phyloP scores from a whole-genome alignment of 2,113 vertebrate genomes.

The Agelaius tricolor region DNA sequence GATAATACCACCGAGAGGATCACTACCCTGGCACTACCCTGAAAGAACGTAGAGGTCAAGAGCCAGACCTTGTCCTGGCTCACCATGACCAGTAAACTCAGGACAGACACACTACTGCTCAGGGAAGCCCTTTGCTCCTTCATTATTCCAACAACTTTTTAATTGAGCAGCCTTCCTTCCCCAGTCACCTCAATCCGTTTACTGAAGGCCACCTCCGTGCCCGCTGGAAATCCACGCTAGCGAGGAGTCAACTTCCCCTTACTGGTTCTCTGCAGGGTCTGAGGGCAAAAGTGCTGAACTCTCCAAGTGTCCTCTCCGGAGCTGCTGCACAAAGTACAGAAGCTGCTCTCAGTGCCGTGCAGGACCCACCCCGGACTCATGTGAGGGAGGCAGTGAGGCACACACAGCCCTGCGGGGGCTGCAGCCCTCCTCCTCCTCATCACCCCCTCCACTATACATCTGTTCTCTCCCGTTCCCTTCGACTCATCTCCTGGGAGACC shows the following conservation, averaged over 20 bases:
- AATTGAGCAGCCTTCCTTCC: not conserved
- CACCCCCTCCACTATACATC: rapidly evolving
- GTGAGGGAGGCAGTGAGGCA: not conserved
- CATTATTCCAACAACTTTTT: not conserved
- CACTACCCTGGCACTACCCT: not conserved
- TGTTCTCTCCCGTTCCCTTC: not conserved
- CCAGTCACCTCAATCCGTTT: not conserved
- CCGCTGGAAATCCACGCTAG: not conserved
- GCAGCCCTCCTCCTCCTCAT: not conserved
- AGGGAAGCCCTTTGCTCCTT: not conserved
- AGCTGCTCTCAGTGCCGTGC: not conserved
- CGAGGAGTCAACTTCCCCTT: not conserved
- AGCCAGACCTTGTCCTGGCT: not conserved
- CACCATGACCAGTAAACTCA: not conserved
- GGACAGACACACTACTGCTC: not conserved
- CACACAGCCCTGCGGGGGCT: not conserved
- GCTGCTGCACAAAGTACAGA: not conserved
- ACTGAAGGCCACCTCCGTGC: not conserved
- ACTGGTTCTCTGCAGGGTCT: not conserved
- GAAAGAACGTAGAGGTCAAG: not conserved
- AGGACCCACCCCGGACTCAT: not conserved
- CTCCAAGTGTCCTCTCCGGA: not conserved
- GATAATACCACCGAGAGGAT: not conserved
- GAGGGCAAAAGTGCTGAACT: not conserved
- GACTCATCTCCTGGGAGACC: not conserved